Conservation (phyloP, 2,113 vertebrate species). For the cattle (Bos taurus) region ARS-UCD2.0 NC_037328.1:88158001-88158500, state of each 20-base stretch:
- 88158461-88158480: conserved; percentile 79
- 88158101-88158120: conserved; percentile 48
- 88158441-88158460: conserved; percentile 75
- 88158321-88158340: conserved; percentile 59
- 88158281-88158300: conserved; percentile 64
- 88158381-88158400: conserved; percentile 63
- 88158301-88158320: conserved; percentile 64
- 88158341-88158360: conserved; percentile 52
- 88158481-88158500: conserved; percentile 82
- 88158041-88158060: conserved; percentile 68
- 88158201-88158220: conserved; percentile 60
- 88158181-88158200: conserved; percentile 27
- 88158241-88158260: conserved; percentile 65
- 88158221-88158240: conserved; percentile 44
- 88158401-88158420: conserved; percentile 64
- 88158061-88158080: conserved; percentile 66
- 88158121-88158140: conserved; percentile 42
- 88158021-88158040: conserved; percentile 53
- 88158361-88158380: conserved; percentile 48
- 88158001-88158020: conserved; percentile 71
- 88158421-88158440: conserved; percentile 54
- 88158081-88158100: conserved; percentile 47
- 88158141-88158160: conserved; percentile 56
- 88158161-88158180: conserved; percentile 54
- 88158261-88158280: conserved; percentile 62